Conservation (phyloP, 1,140 invertebrate species). For the Lasaia peninsularis region DNA sequence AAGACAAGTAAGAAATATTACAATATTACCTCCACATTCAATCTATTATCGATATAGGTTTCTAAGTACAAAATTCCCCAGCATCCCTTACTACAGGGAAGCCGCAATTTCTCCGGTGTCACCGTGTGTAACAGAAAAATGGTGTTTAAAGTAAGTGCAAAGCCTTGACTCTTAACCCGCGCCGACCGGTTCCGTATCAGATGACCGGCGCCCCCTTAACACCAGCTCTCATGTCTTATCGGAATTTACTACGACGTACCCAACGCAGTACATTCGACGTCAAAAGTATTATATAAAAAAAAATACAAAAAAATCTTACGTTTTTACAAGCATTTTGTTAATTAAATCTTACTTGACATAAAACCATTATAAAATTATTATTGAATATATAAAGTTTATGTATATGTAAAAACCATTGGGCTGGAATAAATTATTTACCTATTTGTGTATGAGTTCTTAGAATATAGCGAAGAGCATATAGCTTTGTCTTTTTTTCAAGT, state of each 20-base stretch:
- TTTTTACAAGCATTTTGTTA: neutral
- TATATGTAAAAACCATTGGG: too few species aligned
- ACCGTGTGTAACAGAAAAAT: slow-evolving; percentile 20
- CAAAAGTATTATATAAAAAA: neutral
- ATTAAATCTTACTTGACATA: neutral
- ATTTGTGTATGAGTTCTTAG: too few species aligned
- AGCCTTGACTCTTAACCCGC: slow-evolving; percentile 20
- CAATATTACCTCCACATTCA: too few species aligned
- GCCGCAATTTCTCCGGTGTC: neutral
- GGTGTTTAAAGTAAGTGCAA: slow-evolving; percentile 19
- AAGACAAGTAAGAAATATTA: too few species aligned
- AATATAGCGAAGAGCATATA: too few species aligned
- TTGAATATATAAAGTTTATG: too few species aligned
- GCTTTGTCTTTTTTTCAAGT: too few species aligned
- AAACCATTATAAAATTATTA: too few species aligned
- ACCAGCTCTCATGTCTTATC: slow-evolving; percentile 17
- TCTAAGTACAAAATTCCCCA: slow-evolving; percentile 2
- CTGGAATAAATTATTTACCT: too few species aligned
- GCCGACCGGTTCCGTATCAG: slow-evolving; percentile 19
- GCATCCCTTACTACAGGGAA: neutral
- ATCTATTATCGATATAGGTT: neutral
- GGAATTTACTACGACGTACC: slow-evolving; percentile 16
- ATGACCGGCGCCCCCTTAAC: slow-evolving; percentile 19
- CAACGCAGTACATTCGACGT: neutral
- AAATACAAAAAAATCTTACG: neutral